phyloP scores from a whole-genome alignment of 2,113 vertebrate genomes.

The Paralichthys olivaceus region DNA sequence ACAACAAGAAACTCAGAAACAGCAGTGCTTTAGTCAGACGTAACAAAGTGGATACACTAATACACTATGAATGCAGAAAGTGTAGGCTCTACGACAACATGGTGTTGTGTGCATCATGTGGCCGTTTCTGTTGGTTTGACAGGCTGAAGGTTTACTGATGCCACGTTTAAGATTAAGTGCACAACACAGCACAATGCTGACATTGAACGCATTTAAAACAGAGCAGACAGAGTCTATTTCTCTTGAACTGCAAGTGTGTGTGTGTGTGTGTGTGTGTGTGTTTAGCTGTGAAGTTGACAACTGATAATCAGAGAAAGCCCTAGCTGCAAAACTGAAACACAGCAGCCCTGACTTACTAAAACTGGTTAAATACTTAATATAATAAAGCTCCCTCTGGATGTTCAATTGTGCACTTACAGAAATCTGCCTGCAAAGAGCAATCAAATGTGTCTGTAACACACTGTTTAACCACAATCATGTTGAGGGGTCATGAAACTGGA shows the following conservation, averaged over 20 bases:
- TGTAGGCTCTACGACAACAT: background rate
- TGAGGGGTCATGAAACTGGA: background rate
- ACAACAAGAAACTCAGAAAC: slow-evolving; percentile 12
- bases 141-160: slow-evolving; percentile 18
- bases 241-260: background rate
- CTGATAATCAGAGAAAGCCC: background rate
- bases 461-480: slow-evolving; percentile 1
- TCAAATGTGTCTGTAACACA: slow-evolving; percentile 11
- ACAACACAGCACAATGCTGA: slow-evolving; percentile 20
- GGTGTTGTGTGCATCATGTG: background rate
- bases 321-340: background rate
- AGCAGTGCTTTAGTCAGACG: background rate
- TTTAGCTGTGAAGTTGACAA: slow-evolving; percentile 6
- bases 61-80: background rate
- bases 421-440: background rate
- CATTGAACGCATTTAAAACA: slow-evolving; percentile 27
- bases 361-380: background rate
- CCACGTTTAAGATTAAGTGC: slow-evolving; percentile 24
- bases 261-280: background rate
- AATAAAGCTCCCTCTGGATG: background rate
- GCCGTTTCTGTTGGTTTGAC: background rate
- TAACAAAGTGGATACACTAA: slow-evolving; percentile 13
- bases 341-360: background rate
- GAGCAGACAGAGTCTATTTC: background rate
- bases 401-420: background rate